phyloP scores from a whole-genome alignment of 2,888 invertebrate genomes.

The Panopea generosa region DNA sequence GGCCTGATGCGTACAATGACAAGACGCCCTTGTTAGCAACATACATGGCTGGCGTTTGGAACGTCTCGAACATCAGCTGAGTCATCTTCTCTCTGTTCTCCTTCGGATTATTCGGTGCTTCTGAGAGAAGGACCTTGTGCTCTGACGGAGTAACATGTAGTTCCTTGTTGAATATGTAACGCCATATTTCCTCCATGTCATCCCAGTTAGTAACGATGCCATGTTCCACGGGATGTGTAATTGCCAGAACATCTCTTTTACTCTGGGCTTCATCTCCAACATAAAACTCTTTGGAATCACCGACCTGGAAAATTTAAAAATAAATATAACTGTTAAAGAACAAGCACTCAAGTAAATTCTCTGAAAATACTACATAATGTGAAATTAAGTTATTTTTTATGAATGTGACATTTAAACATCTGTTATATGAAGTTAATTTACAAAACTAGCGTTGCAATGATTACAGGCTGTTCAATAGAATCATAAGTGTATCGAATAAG shows the following conservation, averaged over 20 bases:
- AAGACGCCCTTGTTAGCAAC: slow-evolving; percentile 96
- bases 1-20: slow-evolving; percentile 95
- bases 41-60: slow-evolving; percentile 95
- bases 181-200: slow-evolving; percentile 82
- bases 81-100: slow-evolving; percentile 98
- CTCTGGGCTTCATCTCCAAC: slow-evolving; percentile 80
- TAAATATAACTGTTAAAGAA: background rate
- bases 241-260: slow-evolving; percentile 81
- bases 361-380: too few relatives aligned
- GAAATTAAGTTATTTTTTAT: too few relatives aligned
- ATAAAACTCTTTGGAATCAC: slow-evolving; percentile 37
- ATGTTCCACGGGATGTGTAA: slow-evolving; percentile 82
- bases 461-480: too few relatives aligned
- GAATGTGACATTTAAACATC: too few relatives aligned
- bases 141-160: slow-evolving; percentile 97
- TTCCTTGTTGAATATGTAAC: slow-evolving; percentile 82
- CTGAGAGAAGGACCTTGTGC: slow-evolving; percentile 95
- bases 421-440: too few relatives aligned
- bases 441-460: too few relatives aligned
- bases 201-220: slow-evolving; percentile 83
- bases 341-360: too few relatives aligned
- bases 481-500: too few relatives aligned
- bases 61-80: slow-evolving; percentile 86
- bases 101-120: slow-evolving; percentile 93
- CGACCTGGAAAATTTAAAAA: too few relatives aligned